phyloP scores from a whole-genome alignment of 2,888 invertebrate species.

The Epirrhoe alternata region DNA sequence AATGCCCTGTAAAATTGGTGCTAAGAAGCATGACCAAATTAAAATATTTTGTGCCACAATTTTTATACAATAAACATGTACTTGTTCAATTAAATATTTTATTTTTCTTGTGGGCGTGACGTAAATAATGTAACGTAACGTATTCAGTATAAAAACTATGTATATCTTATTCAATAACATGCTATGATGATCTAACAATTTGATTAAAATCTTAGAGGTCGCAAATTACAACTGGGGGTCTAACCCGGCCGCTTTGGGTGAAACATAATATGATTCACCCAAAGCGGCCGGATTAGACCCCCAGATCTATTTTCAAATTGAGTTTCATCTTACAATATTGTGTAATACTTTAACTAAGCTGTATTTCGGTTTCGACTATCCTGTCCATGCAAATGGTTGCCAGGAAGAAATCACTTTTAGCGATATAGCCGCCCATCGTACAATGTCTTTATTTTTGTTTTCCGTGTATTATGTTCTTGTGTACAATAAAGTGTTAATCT shows the following conservation, averaged over 20 bases:
- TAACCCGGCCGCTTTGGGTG: too few species aligned
- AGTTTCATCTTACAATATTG: not conserved
- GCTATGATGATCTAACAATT: not conserved
- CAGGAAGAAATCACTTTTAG: too few species aligned
- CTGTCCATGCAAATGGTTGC: too few species aligned
- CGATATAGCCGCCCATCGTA: too few species aligned
- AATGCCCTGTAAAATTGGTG: slow-evolving; percentile 15
- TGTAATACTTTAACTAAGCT: not conserved
- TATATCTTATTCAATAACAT: not conserved
- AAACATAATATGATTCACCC: too few species aligned
- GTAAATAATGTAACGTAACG: too few species aligned
- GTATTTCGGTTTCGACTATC: too few species aligned
- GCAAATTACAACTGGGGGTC: not conserved
- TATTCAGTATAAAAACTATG: too few species aligned
- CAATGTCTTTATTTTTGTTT: too few species aligned
- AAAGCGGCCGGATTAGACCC: too few species aligned
- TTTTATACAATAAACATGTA: not conserved
- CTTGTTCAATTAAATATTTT: not conserved
- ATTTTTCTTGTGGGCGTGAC: not conserved
- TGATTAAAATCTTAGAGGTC: not conserved
- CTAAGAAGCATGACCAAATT: slow-evolving; percentile 17
- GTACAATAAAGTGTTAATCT: too few species aligned
- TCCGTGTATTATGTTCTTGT: too few species aligned
- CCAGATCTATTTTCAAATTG: not conserved
- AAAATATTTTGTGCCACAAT: slow-evolving; percentile 14